A percentile compares a stretch with the other conserved stretches of the same genome.
phyloP scores from a whole-genome alignment of 2,888 invertebrate genomes.

The Cataglyphis altisquamis region DNA sequence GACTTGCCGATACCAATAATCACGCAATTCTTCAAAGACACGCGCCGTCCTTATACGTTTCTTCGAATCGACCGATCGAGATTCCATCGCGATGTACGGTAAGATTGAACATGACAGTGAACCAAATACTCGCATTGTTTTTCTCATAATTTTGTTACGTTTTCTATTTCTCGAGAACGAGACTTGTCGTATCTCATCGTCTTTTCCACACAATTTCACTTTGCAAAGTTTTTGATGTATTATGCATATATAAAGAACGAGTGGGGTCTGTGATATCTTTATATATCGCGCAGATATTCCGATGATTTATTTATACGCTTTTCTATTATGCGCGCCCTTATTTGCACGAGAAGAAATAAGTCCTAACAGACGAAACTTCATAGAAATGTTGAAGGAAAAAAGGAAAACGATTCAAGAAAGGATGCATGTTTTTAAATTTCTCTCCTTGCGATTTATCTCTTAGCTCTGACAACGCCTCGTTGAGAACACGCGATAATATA shows the following conservation, averaged over 20 bases:
- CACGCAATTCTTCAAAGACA: conserved; percentile 35
- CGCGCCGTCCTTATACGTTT: background rate
- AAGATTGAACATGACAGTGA: background rate
- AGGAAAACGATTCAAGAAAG: background rate
- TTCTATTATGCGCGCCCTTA: background rate
- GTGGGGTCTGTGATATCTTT: too few species aligned
- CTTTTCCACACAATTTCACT: background rate
- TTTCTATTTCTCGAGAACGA: background rate
- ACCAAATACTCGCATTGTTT: background rate
- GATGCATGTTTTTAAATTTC: background rate
- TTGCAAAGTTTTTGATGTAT: background rate
- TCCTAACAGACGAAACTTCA: background rate
- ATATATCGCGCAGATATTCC: background rate
- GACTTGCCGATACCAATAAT: conserved; percentile 42
- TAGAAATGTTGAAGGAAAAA: background rate
- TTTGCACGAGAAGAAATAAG: background rate
- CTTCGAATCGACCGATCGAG: background rate
- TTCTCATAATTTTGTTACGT: background rate
- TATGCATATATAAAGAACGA: too few species aligned
- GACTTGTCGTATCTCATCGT: background rate
- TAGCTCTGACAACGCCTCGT: background rate
- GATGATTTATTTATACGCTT: background rate
- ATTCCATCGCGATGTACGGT: background rate
- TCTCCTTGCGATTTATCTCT: background rate
- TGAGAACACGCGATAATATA: background rate